Evolutionary conservation across 2,888 invertebrate species (phyloP).

Genomic region (Tinea pellionella): DNA sequence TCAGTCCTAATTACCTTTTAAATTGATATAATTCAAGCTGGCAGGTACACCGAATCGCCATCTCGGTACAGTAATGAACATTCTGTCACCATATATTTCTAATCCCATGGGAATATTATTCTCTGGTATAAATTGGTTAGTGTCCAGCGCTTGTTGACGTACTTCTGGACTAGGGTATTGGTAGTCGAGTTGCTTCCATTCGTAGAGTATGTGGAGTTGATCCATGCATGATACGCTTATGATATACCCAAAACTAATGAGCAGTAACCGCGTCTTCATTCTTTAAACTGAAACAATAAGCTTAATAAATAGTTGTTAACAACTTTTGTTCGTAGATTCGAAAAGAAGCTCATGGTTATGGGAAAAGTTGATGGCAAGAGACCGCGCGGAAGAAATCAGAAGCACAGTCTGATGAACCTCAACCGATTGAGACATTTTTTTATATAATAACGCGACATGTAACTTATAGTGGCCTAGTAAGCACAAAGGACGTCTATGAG

Average conservation of each 20-base stretch:
- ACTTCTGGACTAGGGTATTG: constrained; percentile 70
- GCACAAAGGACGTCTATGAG: too few relatives aligned
- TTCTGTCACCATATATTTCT: constrained; percentile 74
- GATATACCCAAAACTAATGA: constrained; percentile 43
- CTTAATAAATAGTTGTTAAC: too few relatives aligned
- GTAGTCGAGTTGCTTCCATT: constrained; percentile 81
- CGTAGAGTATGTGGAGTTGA: constrained; percentile 75
- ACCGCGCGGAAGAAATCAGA: too few relatives aligned
- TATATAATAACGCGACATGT: too few relatives aligned
- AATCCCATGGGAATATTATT: constrained; percentile 81
- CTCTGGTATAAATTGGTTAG: constrained; percentile 73
- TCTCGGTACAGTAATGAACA: constrained; percentile 80
- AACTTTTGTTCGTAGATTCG: too few relatives aligned
- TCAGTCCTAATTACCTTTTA: constrained; percentile 76
- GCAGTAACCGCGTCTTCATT: constrained; percentile 43
- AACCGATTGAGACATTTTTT: too few relatives aligned
- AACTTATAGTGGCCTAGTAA: too few relatives aligned
- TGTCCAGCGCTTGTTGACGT: constrained; percentile 69
- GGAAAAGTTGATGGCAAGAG: too few relatives aligned
- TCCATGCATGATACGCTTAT: constrained; percentile 65
- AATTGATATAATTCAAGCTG: constrained; percentile 77
- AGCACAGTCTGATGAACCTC: too few relatives aligned
- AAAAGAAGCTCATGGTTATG: too few relatives aligned
- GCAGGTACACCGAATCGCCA: constrained; percentile 82
- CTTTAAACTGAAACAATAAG: constrained; percentile 19